Evolutionary conservation across 2,797 vertebrate genomes (phyloP), one percentile per base, ranked within the genome.

Genomic region (Pampus argenteus): DNA sequence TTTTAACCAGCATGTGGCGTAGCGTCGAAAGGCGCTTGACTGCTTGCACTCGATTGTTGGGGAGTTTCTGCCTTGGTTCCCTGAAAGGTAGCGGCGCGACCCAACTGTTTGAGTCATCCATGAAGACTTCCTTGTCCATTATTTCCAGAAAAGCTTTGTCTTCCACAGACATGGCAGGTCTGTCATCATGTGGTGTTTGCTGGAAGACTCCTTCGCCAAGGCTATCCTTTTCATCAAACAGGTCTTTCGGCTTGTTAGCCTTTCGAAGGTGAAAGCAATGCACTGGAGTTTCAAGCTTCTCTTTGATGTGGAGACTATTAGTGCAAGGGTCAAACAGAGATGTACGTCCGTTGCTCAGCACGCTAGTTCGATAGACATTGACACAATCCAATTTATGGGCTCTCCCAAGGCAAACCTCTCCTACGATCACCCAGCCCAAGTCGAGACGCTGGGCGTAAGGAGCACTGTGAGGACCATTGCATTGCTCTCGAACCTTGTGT

Each of bases 371-470:
- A 44, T 45, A 62, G 3, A 31, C 18, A 5, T 18, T 81, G 6
- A 18, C 18, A 6, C 0, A 14, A 0, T 17, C 2, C 4, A 49
- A 3, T 5, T 71, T 70, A 49, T 83, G 50, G 5, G 29, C 45
- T 26, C 11, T 9, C 28, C 67, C 55, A 0, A 85, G 15, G 13
- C 71, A 76, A 4, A 79, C 58, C 0, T 84, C 74, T 10, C 66
- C 67, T 3, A 81, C 26, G 1, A 68, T 29, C 1, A 81, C 40
- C 70, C 64, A 74, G 0, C 56, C 64, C 0, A 79, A 6, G 22
- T 66, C 38, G 6, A 74, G 71, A 2, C 20, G 20, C 9, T 72
- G 50, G 6, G 70, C 29, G 1, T 48, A 71, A 1, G 71, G 50
- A 0, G 51, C 9, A 5, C 49, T 29, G 15, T 50, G 40, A 2